Percentiles rank a stretch among this genome's conserved stretches.
Conservation (phyloP, 2,113 vertebrate genomes). For the Chaetura pelagica region DNA sequence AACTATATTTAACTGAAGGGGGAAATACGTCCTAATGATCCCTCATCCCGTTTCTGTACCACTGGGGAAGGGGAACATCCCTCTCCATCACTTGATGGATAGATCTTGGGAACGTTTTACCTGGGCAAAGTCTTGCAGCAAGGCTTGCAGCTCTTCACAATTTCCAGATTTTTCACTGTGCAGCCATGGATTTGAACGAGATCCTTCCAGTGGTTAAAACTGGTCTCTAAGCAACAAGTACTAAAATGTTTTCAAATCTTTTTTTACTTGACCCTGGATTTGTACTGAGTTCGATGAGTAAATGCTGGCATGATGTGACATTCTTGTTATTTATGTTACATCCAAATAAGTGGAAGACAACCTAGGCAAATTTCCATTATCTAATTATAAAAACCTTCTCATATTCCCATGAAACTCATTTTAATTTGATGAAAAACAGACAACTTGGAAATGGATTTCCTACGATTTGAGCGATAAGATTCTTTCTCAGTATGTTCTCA, state of each 20-base stretch:
- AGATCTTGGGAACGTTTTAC: background rate
- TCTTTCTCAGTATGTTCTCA: constrained; percentile 69
- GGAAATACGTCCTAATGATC: background rate
- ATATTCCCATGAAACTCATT: constrained; percentile 79
- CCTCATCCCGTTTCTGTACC: background rate
- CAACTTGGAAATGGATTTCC: constrained; percentile 73
- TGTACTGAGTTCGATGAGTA: constrained; percentile 65
- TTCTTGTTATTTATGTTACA: constrained; percentile 64
- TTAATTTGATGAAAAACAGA: constrained; percentile 77
- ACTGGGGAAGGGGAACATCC: background rate
- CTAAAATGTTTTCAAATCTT: constrained; percentile 42
- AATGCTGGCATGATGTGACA: constrained; percentile 42
- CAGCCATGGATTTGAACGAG: background rate
- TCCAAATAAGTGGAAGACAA: constrained; percentile 66
- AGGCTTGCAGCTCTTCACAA: background rate
- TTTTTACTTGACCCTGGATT: constrained; percentile 54
- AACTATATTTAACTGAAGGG: background rate
- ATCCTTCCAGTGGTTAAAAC: constrained; percentile 40
- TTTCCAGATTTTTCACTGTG: background rate
- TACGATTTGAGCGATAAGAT: constrained; percentile 56
- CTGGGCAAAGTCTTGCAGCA: background rate
- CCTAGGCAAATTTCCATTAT: constrained; percentile 74
- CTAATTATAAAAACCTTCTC: constrained; percentile 77
- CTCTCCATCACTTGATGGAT: background rate
- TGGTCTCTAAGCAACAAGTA: constrained; percentile 53